These are phyloP conservation scores for Cephalopachus bancanus DNA, from an alignment of 2,797 vertebrate species.

Conservation along the genomic window DNA sequence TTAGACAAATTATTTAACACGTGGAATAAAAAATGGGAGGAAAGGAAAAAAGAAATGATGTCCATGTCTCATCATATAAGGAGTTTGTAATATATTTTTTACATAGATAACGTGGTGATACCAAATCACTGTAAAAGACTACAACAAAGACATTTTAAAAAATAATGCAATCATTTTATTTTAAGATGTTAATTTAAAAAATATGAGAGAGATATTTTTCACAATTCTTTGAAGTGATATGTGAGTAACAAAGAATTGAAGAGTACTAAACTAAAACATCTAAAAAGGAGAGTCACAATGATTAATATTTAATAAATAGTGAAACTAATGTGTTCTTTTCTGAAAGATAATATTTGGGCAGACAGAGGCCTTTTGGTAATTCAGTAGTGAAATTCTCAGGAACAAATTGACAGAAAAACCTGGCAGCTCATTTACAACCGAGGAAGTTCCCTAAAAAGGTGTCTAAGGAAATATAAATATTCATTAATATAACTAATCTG, in stretches of 20 bases:
- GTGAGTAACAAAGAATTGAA: not conserved
- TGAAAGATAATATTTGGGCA: conserved; percentile 25
- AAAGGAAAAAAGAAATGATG: not conserved
- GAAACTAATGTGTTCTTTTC: not conserved
- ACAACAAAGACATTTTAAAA: not conserved
- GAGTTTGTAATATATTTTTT: not conserved
- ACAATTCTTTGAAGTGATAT: conserved; percentile 22
- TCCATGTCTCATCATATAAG: not conserved
- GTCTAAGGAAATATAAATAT: conserved; percentile 33
- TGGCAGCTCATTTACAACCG: not conserved
- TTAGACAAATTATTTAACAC: not conserved
- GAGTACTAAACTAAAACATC: not conserved
- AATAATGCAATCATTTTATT: conserved; percentile 13
- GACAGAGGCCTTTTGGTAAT: not conserved
- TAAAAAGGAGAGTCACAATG: not conserved
- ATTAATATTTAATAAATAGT: conserved; percentile 50
- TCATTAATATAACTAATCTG: not conserved
- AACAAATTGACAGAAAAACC: conserved; percentile 23
- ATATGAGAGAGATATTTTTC: not conserved
- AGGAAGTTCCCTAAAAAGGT: not conserved
- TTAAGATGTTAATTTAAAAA: not conserved
- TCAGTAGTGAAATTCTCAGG: not conserved
- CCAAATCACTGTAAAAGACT: conserved; percentile 13
- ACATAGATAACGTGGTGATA: not conserved
- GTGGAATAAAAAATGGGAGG: not conserved